phyloP scores from a whole-genome alignment of 2,113 vertebrate genomes.

The Cynoglossus semilaevis region DNA sequence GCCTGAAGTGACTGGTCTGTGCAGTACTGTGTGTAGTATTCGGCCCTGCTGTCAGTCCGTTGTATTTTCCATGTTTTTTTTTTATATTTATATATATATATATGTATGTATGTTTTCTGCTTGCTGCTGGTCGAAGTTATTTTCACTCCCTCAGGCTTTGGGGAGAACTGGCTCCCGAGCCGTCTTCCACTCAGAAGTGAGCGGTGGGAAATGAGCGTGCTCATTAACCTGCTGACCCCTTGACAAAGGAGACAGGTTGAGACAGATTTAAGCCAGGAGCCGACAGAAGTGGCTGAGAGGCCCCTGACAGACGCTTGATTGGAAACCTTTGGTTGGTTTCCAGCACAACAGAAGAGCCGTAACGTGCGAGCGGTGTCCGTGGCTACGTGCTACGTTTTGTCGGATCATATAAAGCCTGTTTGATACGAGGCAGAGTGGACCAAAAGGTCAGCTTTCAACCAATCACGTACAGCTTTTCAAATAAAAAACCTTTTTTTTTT shows the following conservation, averaged over 20 bases:
- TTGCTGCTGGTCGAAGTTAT: conserved; percentile 4
- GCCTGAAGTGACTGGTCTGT: conserved; percentile 58
- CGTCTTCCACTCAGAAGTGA: conserved; percentile 21
- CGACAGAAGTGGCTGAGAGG: conserved; percentile 42
- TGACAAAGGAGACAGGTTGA: conserved; percentile 61
- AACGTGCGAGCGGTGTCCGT: conserved; percentile 10
- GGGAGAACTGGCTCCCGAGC: conserved; percentile 22
- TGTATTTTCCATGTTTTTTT: conserved; percentile 1
- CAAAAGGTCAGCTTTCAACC: no score
- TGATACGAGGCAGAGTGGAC: no score
- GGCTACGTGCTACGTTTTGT: conserved; percentile 16
- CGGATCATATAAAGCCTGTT: no score
- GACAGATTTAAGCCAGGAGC: conserved; percentile 55
- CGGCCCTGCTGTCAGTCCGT: background rate
- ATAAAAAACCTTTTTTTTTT: no score
- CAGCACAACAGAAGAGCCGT: conserved; percentile 26
- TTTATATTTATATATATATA: background rate
- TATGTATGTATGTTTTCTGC: conserved; percentile 3
- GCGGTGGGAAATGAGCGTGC: conserved; percentile 35
- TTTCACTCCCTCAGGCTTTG: conserved; percentile 12
- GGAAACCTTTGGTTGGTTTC: conserved; percentile 42
- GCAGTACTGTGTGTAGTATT: no score
- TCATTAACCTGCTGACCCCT: conserved; percentile 63
- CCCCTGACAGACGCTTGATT: conserved; percentile 57
- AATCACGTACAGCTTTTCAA: no score